Percentiles rank a stretch among this genome's conserved stretches.
These are phyloP conservation scores for Xerus rutilus DNA, from an alignment of 2,797 vertebrate genomes.

Conservation along the genomic window DNA sequence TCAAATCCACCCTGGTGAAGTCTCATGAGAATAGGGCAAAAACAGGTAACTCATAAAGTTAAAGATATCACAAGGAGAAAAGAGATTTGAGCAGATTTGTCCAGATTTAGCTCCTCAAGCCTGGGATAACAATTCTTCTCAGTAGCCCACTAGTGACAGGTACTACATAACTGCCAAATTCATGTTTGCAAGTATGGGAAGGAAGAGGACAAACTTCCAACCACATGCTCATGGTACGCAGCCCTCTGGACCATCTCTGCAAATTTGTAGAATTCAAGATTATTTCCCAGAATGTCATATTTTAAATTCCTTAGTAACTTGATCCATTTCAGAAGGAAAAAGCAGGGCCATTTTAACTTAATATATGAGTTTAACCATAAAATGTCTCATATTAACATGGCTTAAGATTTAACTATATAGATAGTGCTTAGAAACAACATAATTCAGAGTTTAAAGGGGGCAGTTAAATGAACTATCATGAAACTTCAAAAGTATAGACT, in stretches of 20 bases:
- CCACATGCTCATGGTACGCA: neutral
- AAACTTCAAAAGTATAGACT: constrained; percentile 49
- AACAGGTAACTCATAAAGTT: constrained; percentile 10
- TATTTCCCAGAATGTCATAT: neutral
- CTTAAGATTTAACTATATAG: constrained; percentile 14
- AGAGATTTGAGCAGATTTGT: constrained; percentile 13
- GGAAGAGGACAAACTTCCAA: constrained; percentile 10
- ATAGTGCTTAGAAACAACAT: constrained; percentile 50
- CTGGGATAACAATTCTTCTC: constrained; percentile 9
- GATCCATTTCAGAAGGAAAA: constrained; percentile 29
- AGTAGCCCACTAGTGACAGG: neutral
- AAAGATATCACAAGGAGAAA: constrained; percentile 43
- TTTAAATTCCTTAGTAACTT: constrained; percentile 50
- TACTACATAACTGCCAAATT: neutral
- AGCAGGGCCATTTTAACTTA: constrained; percentile 2
- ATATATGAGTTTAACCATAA: constrained; percentile 13
- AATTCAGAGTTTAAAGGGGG: constrained; percentile 53
- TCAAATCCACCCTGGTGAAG: constrained; percentile 29
- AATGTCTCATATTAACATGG: neutral
- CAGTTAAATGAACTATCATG: neutral
- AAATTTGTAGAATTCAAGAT: constrained; percentile 51
- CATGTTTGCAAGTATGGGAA: neutral
- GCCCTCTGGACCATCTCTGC: constrained; percentile 22
- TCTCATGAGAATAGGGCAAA: neutral
- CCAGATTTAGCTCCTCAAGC: constrained; percentile 24